Conservation (phyloP, 1,140 invertebrate species). For the Microplitis mediator region DNA sequence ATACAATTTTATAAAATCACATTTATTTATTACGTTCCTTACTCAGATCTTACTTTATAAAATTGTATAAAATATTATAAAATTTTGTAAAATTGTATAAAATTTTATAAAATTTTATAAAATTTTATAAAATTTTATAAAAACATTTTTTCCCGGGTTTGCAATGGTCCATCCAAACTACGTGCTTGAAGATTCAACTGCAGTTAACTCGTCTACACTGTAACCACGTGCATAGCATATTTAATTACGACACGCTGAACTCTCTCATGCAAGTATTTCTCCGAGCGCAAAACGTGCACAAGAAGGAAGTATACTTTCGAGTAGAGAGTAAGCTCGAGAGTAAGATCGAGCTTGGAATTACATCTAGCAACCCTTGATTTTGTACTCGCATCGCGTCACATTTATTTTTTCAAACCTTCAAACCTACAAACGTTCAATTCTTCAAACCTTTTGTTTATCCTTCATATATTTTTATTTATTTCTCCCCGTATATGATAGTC, state of each 20-base stretch:
- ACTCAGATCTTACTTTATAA: too few relatives aligned
- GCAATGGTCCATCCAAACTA: constrained; percentile 1
- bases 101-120: too few relatives aligned
- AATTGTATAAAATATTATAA: too few relatives aligned
- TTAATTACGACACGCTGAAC: constrained; percentile 16
- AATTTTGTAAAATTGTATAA: too few relatives aligned
- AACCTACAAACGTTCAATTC: neutral
- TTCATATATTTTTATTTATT: neutral
- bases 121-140: too few relatives aligned
- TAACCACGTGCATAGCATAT: constrained; percentile 20
- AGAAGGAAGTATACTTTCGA: constrained; percentile 19
- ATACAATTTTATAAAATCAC: too few relatives aligned
- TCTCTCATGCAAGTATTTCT: constrained; percentile 9
- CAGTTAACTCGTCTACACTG: constrained; percentile 28
- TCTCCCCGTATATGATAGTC: neutral
- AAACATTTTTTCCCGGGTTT: too few relatives aligned
- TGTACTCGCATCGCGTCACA: neutral
- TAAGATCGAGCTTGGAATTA: constrained; percentile 1
- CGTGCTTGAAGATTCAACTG: constrained; percentile 15
- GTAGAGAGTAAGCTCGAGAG: neutral
- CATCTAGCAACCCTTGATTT: constrained; percentile 6
- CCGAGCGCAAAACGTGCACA: constrained; percentile 16
- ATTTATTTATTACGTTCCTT: too few relatives aligned
- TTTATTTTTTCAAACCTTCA: constrained; percentile 7
- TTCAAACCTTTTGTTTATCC: neutral